phyloP scores from a whole-genome alignment of 2,797 vertebrate species.

The Gambelia wislizenii region DNA sequence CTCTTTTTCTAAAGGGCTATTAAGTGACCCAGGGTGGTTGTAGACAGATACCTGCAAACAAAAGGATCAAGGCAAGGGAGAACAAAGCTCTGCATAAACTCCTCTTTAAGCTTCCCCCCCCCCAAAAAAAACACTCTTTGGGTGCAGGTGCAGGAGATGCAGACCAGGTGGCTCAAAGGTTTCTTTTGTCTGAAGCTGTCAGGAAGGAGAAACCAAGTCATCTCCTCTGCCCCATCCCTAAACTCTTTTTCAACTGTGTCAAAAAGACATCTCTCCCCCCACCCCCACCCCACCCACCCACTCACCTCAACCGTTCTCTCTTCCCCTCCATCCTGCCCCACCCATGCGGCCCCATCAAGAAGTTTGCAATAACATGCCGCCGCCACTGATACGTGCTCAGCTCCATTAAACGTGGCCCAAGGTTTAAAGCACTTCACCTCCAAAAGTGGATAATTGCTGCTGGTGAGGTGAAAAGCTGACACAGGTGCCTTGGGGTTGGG shows the following conservation, averaged over 20 bases:
- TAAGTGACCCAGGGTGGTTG: slow-evolving; percentile 74
- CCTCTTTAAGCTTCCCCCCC: too few species aligned
- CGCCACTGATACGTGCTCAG: slow-evolving; percentile 78
- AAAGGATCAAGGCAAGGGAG: slow-evolving; percentile 78
- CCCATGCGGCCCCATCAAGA: slow-evolving; percentile 76
- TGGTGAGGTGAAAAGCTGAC: slow-evolving; percentile 87
- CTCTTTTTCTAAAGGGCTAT: slow-evolving; percentile 74
- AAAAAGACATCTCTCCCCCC: slow-evolving; percentile 76
- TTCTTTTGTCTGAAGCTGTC: slow-evolving; percentile 94
- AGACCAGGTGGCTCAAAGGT: slow-evolving; percentile 91
- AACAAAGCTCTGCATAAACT: slow-evolving; percentile 73
- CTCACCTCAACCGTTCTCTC: background rate
- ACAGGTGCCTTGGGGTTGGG: slow-evolving; percentile 87
- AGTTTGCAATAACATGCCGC: slow-evolving; percentile 84
- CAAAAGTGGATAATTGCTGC: slow-evolving; percentile 95
- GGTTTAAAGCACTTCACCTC: slow-evolving; percentile 87
- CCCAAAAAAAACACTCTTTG: slow-evolving; percentile 56
- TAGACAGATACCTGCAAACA: slow-evolving; percentile 83
- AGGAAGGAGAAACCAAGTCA: slow-evolving; percentile 89
- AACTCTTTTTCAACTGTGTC: slow-evolving; percentile 85
- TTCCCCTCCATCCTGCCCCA: background rate
- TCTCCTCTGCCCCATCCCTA: slow-evolving; percentile 83
- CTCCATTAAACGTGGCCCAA: slow-evolving; percentile 83
- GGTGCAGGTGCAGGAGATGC: slow-evolving; percentile 93
- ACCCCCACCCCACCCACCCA: background rate